These are phyloP conservation scores for Numenius arquata DNA, from an alignment of 2,113 vertebrate genomes.

Conservation along the genomic window DNA sequence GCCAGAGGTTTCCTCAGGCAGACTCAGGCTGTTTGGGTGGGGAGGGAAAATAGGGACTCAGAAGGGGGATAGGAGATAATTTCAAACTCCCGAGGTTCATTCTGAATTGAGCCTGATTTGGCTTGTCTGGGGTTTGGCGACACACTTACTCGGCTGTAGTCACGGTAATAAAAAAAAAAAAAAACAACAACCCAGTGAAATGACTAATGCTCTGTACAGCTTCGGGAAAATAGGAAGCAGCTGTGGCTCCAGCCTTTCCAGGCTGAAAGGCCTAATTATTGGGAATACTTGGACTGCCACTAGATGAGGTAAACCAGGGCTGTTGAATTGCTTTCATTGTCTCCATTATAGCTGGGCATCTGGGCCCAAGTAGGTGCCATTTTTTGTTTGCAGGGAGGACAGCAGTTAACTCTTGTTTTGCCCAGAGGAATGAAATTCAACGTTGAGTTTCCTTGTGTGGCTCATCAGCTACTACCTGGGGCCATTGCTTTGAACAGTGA, in stretches of 20 bases:
- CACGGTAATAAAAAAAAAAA: conserved; percentile 15
- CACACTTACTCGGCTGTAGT: background rate
- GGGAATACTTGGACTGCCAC: conserved; percentile 46
- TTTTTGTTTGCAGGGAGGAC: background rate
- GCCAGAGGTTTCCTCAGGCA: background rate
- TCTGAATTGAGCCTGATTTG: background rate
- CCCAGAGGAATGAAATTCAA: background rate
- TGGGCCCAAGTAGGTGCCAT: conserved; percentile 27
- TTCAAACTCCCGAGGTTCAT: background rate
- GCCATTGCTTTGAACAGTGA: background rate
- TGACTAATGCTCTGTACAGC: conserved; percentile 59
- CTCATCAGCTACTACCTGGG: background rate
- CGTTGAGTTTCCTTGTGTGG: background rate
- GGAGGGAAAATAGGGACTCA: background rate
- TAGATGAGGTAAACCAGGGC: conserved; percentile 33
- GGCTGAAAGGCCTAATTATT: conserved; percentile 61
- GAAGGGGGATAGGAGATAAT: background rate
- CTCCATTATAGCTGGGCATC: background rate
- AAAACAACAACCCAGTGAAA: conserved; percentile 20
- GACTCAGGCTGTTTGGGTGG: background rate
- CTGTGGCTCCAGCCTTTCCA: conserved; percentile 58
- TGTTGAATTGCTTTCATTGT: conserved; percentile 41
- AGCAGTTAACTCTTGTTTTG: conserved; percentile 24
- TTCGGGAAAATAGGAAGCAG: conserved; percentile 55
- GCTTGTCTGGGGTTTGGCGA: conserved; percentile 6